Evolutionary conservation across 1,140 invertebrate genomes (phyloP).

Genomic region (Saccostrea echinata): DNA sequence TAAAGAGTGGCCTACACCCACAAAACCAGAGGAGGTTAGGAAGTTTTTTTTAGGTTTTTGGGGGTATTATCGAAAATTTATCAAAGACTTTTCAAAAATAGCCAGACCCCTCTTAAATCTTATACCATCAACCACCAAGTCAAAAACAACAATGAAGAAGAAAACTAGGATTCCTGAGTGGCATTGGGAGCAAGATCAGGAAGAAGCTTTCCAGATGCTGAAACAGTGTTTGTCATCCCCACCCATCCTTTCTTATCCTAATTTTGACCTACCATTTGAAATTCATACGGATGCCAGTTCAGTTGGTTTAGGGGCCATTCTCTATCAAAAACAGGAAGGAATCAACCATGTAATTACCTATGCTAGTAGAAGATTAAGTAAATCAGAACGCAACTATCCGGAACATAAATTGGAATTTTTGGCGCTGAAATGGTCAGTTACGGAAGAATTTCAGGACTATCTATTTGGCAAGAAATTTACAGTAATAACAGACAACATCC

Average conservation of each 20-base stretch:
- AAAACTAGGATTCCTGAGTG: conserved; percentile 57
- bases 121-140: background rate
- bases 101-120: conserved; percentile 76
- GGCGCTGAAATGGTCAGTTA: conserved; percentile 58
- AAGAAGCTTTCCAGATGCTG: conserved; percentile 58
- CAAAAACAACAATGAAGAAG: conserved; percentile 11
- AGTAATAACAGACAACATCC: conserved; percentile 54
- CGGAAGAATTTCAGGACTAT: conserved; percentile 57
- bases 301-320: conserved; percentile 76
- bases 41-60: conserved; percentile 81
- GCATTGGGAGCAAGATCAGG: conserved; percentile 42
- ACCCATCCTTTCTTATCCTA: conserved; percentile 71
- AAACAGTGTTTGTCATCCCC: conserved; percentile 66
- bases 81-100: conserved; percentile 73
- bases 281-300: conserved; percentile 79
- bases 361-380: conserved; percentile 51
- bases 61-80: conserved; percentile 78
- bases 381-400: conserved; percentile 47
- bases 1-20: conserved; percentile 68
- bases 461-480: conserved; percentile 43
- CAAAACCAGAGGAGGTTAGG: conserved; percentile 66
- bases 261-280: conserved; percentile 74
- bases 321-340: conserved; percentile 51
- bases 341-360: conserved; percentile 44
- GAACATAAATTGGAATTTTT: conserved; percentile 55